Conservation (phyloP, 2,888 invertebrate genomes). For the Sphecodes monilicornis region DNA sequence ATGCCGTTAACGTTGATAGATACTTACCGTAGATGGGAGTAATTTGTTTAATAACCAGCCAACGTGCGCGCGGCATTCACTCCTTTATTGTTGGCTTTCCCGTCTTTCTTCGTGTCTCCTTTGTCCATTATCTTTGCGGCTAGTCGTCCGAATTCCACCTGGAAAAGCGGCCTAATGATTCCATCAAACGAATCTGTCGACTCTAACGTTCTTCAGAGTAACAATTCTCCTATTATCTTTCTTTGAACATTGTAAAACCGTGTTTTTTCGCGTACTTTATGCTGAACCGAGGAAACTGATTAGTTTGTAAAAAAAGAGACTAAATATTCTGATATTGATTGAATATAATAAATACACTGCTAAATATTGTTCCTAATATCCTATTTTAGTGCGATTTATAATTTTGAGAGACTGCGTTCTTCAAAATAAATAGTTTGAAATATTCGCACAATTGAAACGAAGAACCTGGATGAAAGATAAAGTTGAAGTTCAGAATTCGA, state of each 20-base stretch:
- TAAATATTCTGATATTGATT: no score
- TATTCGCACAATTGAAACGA: no score
- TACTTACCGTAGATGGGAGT: constrained; percentile 19
- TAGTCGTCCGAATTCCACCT: neutral
- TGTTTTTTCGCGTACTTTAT: neutral
- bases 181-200: neutral
- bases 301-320: neutral
- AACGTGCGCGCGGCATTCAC: neutral
- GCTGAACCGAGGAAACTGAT: neutral
- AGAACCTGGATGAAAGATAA: no score
- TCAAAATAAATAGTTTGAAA: no score
- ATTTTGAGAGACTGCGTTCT: no score
- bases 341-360: no score
- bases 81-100: constrained; percentile 9
- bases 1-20: constrained; percentile 24
- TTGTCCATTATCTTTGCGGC: neutral
- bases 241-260: neutral
- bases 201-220: neutral
- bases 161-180: constrained; percentile 24
- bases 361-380: no score
- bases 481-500: no score
- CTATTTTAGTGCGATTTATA: no score
- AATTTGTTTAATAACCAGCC: constrained; percentile 38
- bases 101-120: neutral
- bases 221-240: neutral